Evolutionary conservation across 2,113 vertebrate genomes (phyloP).

Genomic region (Ctenodactylus gundi): DNA sequence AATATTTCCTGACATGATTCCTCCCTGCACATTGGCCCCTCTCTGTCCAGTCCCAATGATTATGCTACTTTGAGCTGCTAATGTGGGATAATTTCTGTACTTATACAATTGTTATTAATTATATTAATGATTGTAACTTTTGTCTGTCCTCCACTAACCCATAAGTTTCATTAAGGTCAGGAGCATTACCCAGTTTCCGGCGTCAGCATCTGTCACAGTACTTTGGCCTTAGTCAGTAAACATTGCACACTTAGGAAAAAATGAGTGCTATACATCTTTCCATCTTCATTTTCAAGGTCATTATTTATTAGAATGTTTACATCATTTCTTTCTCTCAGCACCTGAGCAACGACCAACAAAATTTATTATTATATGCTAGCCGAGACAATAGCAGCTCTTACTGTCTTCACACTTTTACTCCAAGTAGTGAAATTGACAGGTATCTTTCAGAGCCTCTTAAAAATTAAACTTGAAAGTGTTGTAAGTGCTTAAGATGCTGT

Average conservation of each 20-base stretch:
- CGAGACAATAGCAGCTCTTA: neutral
- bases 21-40: neutral
- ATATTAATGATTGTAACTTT: neutral
- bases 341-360: neutral
- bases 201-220: neutral
- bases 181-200: neutral
- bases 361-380: neutral
- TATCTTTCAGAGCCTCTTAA: neutral
- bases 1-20: neutral
- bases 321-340: neutral
- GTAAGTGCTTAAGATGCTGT: neutral
- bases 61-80: neutral
- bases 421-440: neutral
- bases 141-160: neutral
- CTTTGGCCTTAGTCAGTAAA: neutral
- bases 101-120: neutral
- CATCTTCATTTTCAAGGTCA: neutral
- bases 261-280: neutral
- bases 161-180: neutral
- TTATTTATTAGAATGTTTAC: neutral
- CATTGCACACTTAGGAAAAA: conserved; percentile 17
- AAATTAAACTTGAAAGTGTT: neutral
- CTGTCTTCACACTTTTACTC: neutral
- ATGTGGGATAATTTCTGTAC: neutral
- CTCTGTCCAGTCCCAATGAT: neutral